phyloP scores from a whole-genome alignment of 1,140 invertebrate species.

The Bombus superbus region DNA sequence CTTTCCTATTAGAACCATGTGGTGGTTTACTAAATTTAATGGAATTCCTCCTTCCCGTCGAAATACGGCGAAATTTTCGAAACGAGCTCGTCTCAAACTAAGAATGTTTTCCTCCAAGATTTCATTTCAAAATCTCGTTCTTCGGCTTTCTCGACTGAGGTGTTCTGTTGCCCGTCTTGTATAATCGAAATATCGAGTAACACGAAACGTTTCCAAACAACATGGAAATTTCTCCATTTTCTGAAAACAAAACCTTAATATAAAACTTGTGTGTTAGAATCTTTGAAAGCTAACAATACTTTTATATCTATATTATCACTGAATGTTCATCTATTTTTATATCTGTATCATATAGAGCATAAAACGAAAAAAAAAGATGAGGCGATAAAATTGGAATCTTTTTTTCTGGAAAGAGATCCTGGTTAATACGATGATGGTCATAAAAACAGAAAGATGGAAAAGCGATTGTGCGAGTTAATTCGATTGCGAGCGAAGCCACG shows the following conservation, averaged over 20 bases:
- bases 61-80: neutral
- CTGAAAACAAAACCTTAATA: neutral
- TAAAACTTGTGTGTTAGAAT: neutral
- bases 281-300: neutral
- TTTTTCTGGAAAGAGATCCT: neutral
- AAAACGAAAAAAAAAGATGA: neutral
- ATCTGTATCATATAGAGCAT: neutral
- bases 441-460: neutral
- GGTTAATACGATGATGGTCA: too few relatives aligned
- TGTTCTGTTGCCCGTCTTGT: neutral
- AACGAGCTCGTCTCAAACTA: neutral
- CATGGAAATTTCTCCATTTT: neutral
- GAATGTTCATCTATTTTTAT: neutral
- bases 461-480: neutral
- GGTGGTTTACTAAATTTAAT: neutral
- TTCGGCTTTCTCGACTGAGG: neutral
- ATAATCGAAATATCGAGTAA: conserved; percentile 26
- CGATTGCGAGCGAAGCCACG: neutral
- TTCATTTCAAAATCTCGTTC: neutral
- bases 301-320: neutral
- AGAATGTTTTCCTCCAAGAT: neutral
- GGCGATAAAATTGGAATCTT: neutral
- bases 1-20: neutral
- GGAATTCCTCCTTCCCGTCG: neutral
- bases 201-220: neutral